phyloP scores from a whole-genome alignment of 2,797 vertebrate genomes.

The Alauda arvensis region DNA sequence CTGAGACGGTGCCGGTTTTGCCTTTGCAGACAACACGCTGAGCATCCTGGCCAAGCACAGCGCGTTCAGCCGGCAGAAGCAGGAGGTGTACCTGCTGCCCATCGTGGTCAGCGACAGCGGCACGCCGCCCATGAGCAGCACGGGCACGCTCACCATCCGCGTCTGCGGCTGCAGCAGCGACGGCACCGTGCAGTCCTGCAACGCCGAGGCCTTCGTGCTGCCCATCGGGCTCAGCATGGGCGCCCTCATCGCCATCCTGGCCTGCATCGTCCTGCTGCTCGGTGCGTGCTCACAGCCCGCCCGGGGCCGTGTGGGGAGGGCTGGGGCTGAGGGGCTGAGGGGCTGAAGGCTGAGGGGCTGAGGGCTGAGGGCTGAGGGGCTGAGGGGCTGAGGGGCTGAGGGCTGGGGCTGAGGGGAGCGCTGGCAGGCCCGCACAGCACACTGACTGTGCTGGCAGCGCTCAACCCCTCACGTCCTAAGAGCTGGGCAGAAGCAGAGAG shows the following conservation, averaged over 20 bases:
- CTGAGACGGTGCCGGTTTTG: constrained; percentile 12
- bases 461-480: neutral
- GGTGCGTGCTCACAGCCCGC: constrained; percentile 69
- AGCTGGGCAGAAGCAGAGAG: neutral
- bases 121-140: constrained; percentile 94
- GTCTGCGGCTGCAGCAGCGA: constrained; percentile 96
- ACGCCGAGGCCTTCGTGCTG: constrained; percentile 92
- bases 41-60: constrained; percentile 92
- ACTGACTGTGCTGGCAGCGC: neutral
- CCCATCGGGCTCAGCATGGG: constrained; percentile 98
- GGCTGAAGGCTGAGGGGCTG: too few relatives aligned
- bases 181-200: constrained; percentile 91
- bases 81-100: constrained; percentile 93
- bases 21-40: constrained; percentile 90
- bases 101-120: constrained; percentile 94
- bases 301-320: too few relatives aligned
- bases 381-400: too few relatives aligned
- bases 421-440: neutral
- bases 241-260: constrained; percentile 94
- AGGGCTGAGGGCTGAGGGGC: too few relatives aligned
- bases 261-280: constrained; percentile 92
- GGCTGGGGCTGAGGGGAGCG: too few relatives aligned
- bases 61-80: constrained; percentile 92
- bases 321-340: too few relatives aligned
- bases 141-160: constrained; percentile 93